Evolutionary conservation across 2,797 vertebrate genomes (phyloP), one percentile per base, ranked within the genome.

Genomic region (Diglossa cyanea): DNA sequence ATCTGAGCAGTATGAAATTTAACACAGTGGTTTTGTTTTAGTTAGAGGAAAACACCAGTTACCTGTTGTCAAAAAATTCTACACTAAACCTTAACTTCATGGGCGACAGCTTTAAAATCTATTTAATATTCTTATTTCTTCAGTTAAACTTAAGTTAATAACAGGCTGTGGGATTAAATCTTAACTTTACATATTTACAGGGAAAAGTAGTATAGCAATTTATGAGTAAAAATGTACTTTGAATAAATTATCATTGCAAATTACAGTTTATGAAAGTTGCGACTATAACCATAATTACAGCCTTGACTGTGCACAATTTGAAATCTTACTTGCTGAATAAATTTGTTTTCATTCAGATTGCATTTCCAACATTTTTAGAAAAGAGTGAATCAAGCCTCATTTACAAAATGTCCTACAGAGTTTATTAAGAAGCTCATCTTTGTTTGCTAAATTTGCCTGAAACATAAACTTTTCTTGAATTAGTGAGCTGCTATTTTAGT

Each of bases 231-330:
- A 94, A 86, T 72, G 31, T 85, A 83, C 54, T 93, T 90, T 90
- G 90, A 77, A 85, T 82, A 92, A 90, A 90, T 95, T 93, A 80
- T 80, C 66, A 90, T 94, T 95, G 71, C 68, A 88, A 94, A 93
- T 95, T 92, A 42, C 25, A 73, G 63, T 40, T 91, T 93, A 81
- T 93, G 77, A 61, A 93, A 92, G 74, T 94, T 94, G 71, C 61
- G 47, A 74, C 54, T 95, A 47, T 73, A 91, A 79, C 54, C 39
- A 39, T 91, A 93, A 96, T 95, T 94, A 61, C 60, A 74, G 60
- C 16, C 39, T 24, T 76, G 82, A 44, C 66, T 93, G 28, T 37
- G 66, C 60, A 88, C 51, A 79, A 93, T 74, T 90, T 73, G 37
- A 92, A 91, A 84, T 78, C 85, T 83, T 2, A 2, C 91, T 93